A percentile compares a stretch with the other conserved stretches of the same genome.
These are phyloP conservation scores for Rotaria sp. DNA, from an alignment of 2,888 invertebrate genomes.

Conservation along the genomic window DNA sequence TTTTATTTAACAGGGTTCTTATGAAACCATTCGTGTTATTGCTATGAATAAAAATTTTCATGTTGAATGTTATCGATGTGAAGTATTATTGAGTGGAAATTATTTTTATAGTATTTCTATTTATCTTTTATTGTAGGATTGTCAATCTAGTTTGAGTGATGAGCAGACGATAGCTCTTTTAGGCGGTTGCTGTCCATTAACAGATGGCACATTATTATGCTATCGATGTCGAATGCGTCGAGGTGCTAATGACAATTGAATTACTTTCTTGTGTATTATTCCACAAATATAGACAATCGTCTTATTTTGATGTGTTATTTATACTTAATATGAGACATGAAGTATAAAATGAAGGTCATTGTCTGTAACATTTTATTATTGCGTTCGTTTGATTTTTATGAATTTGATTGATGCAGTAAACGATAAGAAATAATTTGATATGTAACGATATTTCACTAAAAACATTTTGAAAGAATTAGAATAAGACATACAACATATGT, in stretches of 20 bases:
- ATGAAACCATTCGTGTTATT: slow-evolving; percentile 94
- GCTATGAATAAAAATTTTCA: slow-evolving; percentile 99
- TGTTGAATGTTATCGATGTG: slow-evolving; percentile 95
- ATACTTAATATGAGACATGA: no score
- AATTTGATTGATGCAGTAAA: no score
- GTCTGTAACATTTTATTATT: no score
- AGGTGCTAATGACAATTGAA: slow-evolving; percentile 28
- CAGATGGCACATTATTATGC: slow-evolving; percentile 68
- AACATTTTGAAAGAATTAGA: no score
- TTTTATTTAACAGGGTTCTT: slow-evolving; percentile 68
- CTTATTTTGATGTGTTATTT: no score
- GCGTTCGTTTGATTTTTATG: no score
- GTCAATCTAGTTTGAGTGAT: slow-evolving; percentile 92
- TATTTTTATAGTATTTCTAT: neutral
- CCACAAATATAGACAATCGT: neutral
- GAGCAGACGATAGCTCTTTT: slow-evolving; percentile 72
- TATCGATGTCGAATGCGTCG: slow-evolving; percentile 82
- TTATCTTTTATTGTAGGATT: slow-evolving; percentile 61
- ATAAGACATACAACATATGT: no score
- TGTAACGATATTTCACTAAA: no score
- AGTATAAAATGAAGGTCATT: no score
- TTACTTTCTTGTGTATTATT: neutral
- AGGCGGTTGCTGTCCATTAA: slow-evolving; percentile 74
- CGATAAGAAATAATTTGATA: no score
- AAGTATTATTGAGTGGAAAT: slow-evolving; percentile 51